Base-by-base conservation (phyloP, 2,888 invertebrate genomes). In the Mystacides longicornis region DNA sequence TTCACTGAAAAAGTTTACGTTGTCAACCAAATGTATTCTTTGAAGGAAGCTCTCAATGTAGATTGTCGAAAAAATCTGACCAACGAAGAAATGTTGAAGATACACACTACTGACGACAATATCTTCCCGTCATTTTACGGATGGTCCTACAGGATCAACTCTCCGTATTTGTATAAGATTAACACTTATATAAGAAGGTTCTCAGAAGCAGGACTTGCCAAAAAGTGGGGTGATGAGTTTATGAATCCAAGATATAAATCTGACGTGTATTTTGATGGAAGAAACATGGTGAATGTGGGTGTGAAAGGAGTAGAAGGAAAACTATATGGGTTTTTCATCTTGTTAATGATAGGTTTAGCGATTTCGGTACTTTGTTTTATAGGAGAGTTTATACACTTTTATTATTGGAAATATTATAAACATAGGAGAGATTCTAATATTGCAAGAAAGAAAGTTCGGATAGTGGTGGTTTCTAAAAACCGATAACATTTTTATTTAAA, bases 121-220 rank as follows among this genome's bases (percentile, higher is more conserved):
- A 51, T 51, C 11, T 51, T 51, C 16, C 51, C 51, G 7, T 42
- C 51, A 21, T 20, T 23, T 21, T 42, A 51, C 7, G 51, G 42
- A 14, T 51, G 37, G 22, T 23, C 51, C 11, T 37, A 42, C 16
- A 20, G 20, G 9, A 42, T 23, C 23, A 22, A 42, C 5, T 14
- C 42, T 9, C 51, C 51, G 11, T 51, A 51, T 22, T 4, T 51
- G 9, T 11, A 2, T 11, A 14, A 22, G 31, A 16, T 51, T 14
- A 51, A 51, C 21, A 21, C 37, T 11, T 51, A 51, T 18, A 19
- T 51, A 2, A n/a, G 11, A 11, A 2, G 11, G 7, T 43, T 51
- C 14, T 20, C 16, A 2, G 42, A 51, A 22, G 14, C 16, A 16
- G 51, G 51, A 22, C 37, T 51, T 19, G 22, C 11, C 20, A 11